Percentiles rank a stretch among this genome's conserved stretches.
These are phyloP conservation scores for Periphyllus acericola DNA, from an alignment of 2,888 invertebrate genomes.

Conservation along the genomic window DNA sequence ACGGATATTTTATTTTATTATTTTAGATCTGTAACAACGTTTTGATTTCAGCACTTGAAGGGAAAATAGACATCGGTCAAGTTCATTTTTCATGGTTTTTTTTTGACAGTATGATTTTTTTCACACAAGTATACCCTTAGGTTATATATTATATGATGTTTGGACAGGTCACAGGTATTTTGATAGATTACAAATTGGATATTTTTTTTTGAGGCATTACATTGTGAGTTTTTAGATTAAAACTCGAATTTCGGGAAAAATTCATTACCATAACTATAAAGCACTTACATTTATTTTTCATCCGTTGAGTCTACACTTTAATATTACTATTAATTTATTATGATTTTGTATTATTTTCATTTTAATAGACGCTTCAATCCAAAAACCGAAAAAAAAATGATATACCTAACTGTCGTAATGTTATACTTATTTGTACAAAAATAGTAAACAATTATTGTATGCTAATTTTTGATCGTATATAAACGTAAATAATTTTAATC, in stretches of 20 bases:
- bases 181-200: conserved; percentile 24
- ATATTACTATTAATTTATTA: not conserved
- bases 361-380: no score
- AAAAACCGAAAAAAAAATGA: no score
- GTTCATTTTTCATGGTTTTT: conserved; percentile 23
- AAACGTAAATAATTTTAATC: no score
- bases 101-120: conserved; percentile 22
- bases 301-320: not conserved
- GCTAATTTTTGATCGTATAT: no score
- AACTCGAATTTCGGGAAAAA: not conserved
- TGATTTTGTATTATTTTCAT: not conserved
- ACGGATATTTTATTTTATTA: not conserved
- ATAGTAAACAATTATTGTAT: no score
- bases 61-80: conserved; percentile 16
- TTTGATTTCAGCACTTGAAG: not conserved
- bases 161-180: conserved; percentile 22
- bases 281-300: not conserved
- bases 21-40: not conserved
- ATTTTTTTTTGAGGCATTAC: not conserved
- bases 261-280: conserved; percentile 13
- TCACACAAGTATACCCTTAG: not conserved
- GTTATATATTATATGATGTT: not conserved
- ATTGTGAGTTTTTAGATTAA: not conserved
- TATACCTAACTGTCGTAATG: no score
- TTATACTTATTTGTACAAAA: no score